Percentiles rank a stretch among this genome's conserved stretches.
Conservation (phyloP, 1,140 invertebrate species). For the Mizuhopecten yessoensis region DNA sequence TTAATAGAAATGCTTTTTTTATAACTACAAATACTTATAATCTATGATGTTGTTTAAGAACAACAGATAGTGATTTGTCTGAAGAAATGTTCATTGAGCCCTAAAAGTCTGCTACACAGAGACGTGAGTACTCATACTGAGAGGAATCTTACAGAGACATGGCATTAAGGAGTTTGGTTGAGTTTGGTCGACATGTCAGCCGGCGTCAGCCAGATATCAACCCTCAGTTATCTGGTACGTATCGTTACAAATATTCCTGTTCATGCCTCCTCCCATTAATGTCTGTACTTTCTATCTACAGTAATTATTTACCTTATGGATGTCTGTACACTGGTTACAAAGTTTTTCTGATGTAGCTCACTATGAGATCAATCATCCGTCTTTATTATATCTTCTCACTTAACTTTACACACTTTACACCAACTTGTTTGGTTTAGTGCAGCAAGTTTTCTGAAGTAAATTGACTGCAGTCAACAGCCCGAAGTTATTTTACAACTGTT, state of each 20-base stretch:
- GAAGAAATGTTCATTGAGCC: neutral
- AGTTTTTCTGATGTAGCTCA: too few relatives aligned
- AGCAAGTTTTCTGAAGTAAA: too few relatives aligned
- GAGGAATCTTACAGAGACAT: neutral
- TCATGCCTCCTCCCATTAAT: neutral
- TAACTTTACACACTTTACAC: too few relatives aligned
- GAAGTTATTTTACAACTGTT: too few relatives aligned
- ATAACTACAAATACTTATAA: too few relatives aligned
- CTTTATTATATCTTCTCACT: too few relatives aligned
- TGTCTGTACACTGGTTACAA: neutral
- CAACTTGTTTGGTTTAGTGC: too few relatives aligned
- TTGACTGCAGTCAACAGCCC: too few relatives aligned
- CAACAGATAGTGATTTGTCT: too few relatives aligned
- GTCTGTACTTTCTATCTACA: neutral
- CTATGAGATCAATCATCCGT: too few relatives aligned
- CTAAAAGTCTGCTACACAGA: neutral
- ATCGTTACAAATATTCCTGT: neutral
- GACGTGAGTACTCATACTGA: neutral
- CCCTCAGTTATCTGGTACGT: neutral
- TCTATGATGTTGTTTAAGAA: too few relatives aligned
- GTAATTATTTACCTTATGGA: neutral
- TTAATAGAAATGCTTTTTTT: too few relatives aligned
- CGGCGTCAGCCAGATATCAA: neutral
- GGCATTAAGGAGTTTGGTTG: neutral
- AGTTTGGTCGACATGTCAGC: conserved; percentile 15